Percentiles rank a stretch among this genome's conserved stretches.
phyloP scores from a whole-genome alignment of 2,113 vertebrate genomes.

The Rostratula benghalensis region DNA sequence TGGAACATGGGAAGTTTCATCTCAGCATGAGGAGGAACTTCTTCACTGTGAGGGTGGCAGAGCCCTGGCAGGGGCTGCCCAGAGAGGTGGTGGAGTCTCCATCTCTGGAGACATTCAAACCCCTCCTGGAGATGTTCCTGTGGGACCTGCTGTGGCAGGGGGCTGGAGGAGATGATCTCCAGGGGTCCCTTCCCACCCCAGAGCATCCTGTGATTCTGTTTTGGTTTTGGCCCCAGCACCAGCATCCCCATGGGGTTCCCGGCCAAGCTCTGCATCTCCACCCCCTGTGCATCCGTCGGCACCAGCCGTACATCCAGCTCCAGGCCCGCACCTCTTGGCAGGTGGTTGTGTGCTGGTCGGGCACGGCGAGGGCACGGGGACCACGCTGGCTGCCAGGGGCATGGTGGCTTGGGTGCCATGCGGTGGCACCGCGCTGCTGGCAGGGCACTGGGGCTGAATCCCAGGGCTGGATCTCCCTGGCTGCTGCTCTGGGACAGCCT shows the following conservation, averaged over 20 bases:
- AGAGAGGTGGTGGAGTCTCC: too few relatives aligned
- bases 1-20: too few relatives aligned
- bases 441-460: background rate
- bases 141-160: too few relatives aligned
- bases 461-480: background rate
- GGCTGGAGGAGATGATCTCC: too few relatives aligned
- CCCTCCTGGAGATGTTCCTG: too few relatives aligned
- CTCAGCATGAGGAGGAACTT: too few relatives aligned
- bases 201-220: too few relatives aligned
- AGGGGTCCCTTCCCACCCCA: too few relatives aligned
- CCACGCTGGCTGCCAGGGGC: background rate
- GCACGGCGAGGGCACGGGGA: fast-evolving
- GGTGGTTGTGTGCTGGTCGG: background rate
- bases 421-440: background rate
- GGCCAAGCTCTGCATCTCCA: background rate
- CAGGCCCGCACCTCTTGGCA: background rate
- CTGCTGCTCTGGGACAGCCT: background rate
- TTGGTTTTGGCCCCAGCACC: background rate
- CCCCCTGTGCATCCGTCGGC: fast-evolving
- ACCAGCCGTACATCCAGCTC: fast-evolving
- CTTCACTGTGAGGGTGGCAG: too few relatives aligned
- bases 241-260: fast-evolving
- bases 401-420: background rate
- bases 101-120: too few relatives aligned
- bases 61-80: too few relatives aligned